A percentile compares a stretch with the other conserved stretches of the same genome.
phyloP scores from a whole-genome alignment of 2,888 invertebrate species.

The Sarcophaga subvicina region DNA sequence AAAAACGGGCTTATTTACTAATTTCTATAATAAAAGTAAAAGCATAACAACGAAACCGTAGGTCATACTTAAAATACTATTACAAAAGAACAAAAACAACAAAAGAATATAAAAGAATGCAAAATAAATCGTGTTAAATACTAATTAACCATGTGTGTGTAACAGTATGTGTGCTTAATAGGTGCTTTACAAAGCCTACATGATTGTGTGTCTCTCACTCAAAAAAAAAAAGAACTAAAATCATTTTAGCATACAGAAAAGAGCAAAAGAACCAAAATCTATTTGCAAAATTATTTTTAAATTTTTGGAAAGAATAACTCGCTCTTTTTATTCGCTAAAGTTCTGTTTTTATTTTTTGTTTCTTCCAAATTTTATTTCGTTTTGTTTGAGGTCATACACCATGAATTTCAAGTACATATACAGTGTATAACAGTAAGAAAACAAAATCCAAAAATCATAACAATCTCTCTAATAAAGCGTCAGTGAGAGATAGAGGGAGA shows the following conservation, averaged over 20 bases:
- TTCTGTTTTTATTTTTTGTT: neutral
- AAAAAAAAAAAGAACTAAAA: neutral
- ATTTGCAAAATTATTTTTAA: neutral
- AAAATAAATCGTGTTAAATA: slow-evolving; percentile 6
- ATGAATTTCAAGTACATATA: slow-evolving; percentile 71
- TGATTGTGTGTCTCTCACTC: neutral
- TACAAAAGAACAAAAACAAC: neutral
- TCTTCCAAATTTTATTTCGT: slow-evolving; percentile 19
- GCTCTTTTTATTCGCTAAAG: neutral
- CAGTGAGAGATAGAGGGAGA: too few relatives aligned
- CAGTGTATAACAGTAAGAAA: neutral
- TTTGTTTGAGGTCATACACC: slow-evolving; percentile 76
- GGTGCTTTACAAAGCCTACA: neutral
- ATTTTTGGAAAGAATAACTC: neutral
- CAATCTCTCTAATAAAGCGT: too few relatives aligned
- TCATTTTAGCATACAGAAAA: neutral
- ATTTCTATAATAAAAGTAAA: neutral
- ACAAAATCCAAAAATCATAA: neutral
- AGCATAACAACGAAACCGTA: neutral
- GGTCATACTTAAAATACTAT: slow-evolving; percentile 9
- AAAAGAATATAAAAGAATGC: neutral
- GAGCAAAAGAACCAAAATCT: neutral
- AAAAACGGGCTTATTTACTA: neutral
- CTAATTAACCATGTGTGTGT: slow-evolving; percentile 17
- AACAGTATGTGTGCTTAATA: neutral